Base-by-base conservation (phyloP, 2,888 invertebrate genomes). In the Parapristionchus giblindavisi region DNA sequence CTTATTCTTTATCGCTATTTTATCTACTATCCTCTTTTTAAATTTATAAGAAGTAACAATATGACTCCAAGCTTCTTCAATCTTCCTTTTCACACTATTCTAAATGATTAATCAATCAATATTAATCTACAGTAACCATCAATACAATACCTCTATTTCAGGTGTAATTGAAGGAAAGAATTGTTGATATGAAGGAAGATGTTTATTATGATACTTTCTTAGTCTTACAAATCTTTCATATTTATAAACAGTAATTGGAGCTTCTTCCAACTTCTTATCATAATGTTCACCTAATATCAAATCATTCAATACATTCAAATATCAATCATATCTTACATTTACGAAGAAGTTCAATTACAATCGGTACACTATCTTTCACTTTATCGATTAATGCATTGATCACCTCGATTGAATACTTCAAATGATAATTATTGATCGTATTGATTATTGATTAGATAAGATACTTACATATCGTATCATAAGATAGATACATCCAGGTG, bases 401-500 rank as follows among this genome's bases (percentile, higher is more conserved):
- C 24, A 21, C 24, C n/a, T 54, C 54, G 8, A n/a, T 24, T 5
- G 54, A 6, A 54, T 54, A 6, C 54, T 54, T 21, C 5, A 54
- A 54, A 24, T 21, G 11, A 6, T n/a, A n/a, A n/a, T n/a, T n/a
- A n/a, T n/a, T n/a, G n/a, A n/a, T n/a, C n/a, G n/a, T n/a, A n/a
- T n/a, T n/a, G n/a, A n/a, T n/a, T n/a, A n/a, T 24, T n/a, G 5
- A 54, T n/a, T 54, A 5, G 54, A 14, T 21, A 21, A 54, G 6
- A 54, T n/a, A 24, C 54, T 54, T 14, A 54, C 54, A 54, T 54
- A 5, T 14, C 8, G 21, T 5, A 54, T 21, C 54, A 54, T 6
- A 5, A 54, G n/a, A 54, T 54, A 54, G 54, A 54, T 14, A 24
- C 21, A 54, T 54, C 54, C 54, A n/a, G 54, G 54, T n/a, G 54